Evolutionary conservation across 2,113 vertebrate genomes (phyloP).

Genomic region (Proteles cristata): DNA sequence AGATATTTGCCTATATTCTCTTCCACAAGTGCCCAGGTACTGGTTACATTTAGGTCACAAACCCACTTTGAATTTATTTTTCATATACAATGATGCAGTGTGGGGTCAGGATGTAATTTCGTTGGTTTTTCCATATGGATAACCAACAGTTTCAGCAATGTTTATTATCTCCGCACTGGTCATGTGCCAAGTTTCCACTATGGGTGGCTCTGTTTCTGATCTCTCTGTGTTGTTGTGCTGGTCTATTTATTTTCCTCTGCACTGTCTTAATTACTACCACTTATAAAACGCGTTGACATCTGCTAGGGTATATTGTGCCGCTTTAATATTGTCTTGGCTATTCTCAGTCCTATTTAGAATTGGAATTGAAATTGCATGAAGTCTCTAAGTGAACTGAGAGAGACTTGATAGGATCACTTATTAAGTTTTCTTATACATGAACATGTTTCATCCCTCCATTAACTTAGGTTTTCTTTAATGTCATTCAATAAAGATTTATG

Average conservation of each 20-base stretch:
- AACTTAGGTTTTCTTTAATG: slow-evolving; percentile 6
- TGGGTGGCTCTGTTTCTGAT: neutral
- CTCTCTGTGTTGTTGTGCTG: neutral
- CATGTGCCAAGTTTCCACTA: neutral
- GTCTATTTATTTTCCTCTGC: slow-evolving; percentile 34
- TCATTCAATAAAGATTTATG: neutral
- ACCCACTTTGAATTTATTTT: slow-evolving; percentile 33
- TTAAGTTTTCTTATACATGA: neutral
- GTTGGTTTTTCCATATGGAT: neutral
- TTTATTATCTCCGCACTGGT: neutral
- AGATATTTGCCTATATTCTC: neutral
- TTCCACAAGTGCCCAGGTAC: slow-evolving; percentile 17
- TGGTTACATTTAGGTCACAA: neutral
- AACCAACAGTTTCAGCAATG: neutral
- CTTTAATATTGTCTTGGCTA: slow-evolving; percentile 6
- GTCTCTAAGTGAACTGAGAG: slow-evolving; percentile 4
- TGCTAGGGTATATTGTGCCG: neutral
- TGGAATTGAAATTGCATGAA: slow-evolving; percentile 24
- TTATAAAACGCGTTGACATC: slow-evolving; percentile 12
- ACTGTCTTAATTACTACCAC: neutral
- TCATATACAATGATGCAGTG: neutral
- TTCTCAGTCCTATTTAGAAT: slow-evolving; percentile 7
- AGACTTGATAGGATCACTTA: neutral
- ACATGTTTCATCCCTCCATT: neutral
- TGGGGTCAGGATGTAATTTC: neutral